Percentiles rank a stretch among this genome's conserved stretches.
Conservation (phyloP, 2,797 vertebrate species). For the Thamnophis elegans region DNA sequence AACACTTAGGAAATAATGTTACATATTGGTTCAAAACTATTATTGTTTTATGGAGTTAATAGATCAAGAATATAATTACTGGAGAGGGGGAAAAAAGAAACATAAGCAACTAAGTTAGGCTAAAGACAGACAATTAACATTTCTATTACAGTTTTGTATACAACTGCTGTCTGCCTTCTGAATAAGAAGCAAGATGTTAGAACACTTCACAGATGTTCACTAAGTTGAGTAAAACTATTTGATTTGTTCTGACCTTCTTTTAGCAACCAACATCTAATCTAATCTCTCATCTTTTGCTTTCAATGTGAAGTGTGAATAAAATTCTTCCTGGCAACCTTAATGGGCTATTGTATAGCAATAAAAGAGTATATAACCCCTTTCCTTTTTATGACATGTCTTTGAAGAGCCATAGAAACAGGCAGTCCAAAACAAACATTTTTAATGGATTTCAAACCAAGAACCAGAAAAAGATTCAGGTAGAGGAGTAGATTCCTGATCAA, state of each 20-base stretch:
- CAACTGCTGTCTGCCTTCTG: neutral
- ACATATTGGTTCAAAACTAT: neutral
- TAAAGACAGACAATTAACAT: constrained; percentile 3
- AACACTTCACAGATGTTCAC: neutral
- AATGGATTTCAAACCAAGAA: neutral
- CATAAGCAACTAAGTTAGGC: neutral
- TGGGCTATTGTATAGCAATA: neutral
- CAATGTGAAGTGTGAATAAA: neutral
- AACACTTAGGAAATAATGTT: neutral
- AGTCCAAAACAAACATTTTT: constrained; percentile 27
- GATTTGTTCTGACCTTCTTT: neutral
- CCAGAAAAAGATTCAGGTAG: neutral
- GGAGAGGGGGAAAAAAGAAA: neutral
- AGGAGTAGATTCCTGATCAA: neutral
- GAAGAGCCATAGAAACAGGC: constrained; percentile 27
- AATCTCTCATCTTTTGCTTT: neutral
- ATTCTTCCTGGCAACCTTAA: neutral
- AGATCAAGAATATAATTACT: neutral
- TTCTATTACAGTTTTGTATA: constrained; percentile 6
- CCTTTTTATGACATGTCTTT: neutral
- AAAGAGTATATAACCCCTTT: neutral
- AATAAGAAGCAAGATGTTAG: constrained; percentile 17
- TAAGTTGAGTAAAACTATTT: neutral
- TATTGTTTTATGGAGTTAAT: neutral
- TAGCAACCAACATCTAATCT: neutral